Percentiles rank a stretch among this genome's conserved stretches.
Evolutionary conservation across 2,113 vertebrate species (phyloP).

Genomic region (Oenanthe melanoleuca): DNA sequence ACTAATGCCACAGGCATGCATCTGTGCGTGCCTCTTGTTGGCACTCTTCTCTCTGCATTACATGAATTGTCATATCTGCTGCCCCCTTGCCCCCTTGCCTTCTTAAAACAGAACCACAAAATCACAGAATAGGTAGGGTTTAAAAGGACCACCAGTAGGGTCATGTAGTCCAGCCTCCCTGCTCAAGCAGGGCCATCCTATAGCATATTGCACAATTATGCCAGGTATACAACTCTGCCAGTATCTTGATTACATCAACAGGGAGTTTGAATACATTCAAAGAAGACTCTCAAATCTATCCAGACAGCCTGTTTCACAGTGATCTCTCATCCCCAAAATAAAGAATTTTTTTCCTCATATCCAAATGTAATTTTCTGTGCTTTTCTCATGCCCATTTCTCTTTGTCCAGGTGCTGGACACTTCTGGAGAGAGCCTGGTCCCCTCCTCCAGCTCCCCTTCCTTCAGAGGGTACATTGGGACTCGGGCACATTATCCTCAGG

Average conservation of each 20-base stretch:
- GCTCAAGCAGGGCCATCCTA: background rate
- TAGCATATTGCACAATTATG: background rate
- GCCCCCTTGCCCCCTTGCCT: fast-evolving
- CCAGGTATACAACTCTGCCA: too few species aligned
- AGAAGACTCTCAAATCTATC: background rate
- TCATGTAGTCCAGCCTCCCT: background rate
- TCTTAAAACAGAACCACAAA: background rate
- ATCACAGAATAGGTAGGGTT: background rate
- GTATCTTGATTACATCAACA: background rate
- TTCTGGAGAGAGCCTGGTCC: background rate
- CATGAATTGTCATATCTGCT: background rate
- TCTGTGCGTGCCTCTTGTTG: background rate
- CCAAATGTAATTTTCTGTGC: background rate
- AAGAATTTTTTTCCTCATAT: background rate
- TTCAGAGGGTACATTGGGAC: background rate
- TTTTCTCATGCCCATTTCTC: background rate
- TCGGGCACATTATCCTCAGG: background rate
- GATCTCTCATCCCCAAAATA: background rate
- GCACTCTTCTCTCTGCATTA: background rate
- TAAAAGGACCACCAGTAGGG: background rate
- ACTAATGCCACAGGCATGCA: background rate
- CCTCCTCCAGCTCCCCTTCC: too few species aligned
- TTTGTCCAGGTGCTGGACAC: background rate
- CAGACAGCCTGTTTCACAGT: background rate
- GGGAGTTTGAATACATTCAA: background rate